Percentiles rank a stretch among this genome's conserved stretches.
phyloP scores from a whole-genome alignment of 2,113 vertebrate species.

The Nycticebus coucang region DNA sequence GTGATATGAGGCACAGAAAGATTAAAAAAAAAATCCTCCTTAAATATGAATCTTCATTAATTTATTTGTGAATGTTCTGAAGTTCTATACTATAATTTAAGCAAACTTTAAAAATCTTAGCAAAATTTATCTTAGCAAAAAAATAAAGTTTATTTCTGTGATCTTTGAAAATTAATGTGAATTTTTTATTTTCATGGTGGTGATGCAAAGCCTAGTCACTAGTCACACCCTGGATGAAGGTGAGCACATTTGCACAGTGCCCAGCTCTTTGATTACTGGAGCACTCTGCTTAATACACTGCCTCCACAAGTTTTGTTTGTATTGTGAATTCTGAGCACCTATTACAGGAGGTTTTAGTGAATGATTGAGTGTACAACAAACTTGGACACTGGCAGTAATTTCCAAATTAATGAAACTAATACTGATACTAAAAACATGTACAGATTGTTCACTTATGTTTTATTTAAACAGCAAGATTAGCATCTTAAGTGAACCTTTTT shows the following conservation, averaged over 20 bases:
- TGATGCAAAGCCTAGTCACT: background rate
- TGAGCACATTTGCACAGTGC: background rate
- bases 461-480: background rate
- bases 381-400: background rate
- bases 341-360: background rate
- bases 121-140: slow-evolving; percentile 38
- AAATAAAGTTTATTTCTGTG: slow-evolving; percentile 17
- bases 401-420: background rate
- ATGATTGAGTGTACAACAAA: background rate
- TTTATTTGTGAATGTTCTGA: background rate
- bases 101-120: background rate
- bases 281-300: background rate
- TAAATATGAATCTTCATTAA: slow-evolving; percentile 53
- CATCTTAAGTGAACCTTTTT: background rate
- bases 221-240: background rate
- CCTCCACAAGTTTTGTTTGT: background rate
- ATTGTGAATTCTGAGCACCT: background rate
- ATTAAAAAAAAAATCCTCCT: background rate
- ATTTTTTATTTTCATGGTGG: slow-evolving; percentile 21
- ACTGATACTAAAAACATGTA: background rate
- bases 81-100: slow-evolving; percentile 14
- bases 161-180: slow-evolving; percentile 32
- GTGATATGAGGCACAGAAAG: background rate
- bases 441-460: background rate
- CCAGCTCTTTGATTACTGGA: background rate